Evolutionary conservation across 2,113 vertebrate genomes (phyloP).

Genomic region (Alligator mississippiensis): DNA sequence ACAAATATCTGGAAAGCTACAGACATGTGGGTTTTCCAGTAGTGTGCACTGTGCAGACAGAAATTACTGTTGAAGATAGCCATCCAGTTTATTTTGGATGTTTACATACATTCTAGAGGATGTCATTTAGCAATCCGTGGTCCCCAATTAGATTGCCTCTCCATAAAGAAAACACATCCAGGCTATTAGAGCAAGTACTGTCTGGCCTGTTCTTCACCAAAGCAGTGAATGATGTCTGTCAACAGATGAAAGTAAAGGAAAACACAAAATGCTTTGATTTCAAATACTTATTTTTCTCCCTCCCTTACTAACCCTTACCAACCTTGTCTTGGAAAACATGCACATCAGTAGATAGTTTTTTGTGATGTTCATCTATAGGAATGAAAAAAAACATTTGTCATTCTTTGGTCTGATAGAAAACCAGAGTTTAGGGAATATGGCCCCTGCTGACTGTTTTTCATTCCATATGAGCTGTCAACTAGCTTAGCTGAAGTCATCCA

Average conservation of each 20-base stretch:
- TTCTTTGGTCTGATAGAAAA: slow-evolving; percentile 63
- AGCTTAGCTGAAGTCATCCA: slow-evolving; percentile 44
- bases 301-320: not conserved
- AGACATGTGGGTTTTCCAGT: too few relatives aligned
- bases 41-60: too few relatives aligned
- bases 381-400: slow-evolving; percentile 74
- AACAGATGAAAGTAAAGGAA: slow-evolving; percentile 56
- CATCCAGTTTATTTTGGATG: not conserved
- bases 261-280: slow-evolving; percentile 50
- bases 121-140: slow-evolving; percentile 29
- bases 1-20: not conserved
- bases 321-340: slow-evolving; percentile 47
- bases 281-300: not conserved
- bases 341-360: slow-evolving; percentile 58
- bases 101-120: not conserved
- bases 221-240: slow-evolving; percentile 56
- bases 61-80: too few relatives aligned
- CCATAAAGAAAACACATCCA: not conserved
- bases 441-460: slow-evolving; percentile 53
- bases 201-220: slow-evolving; percentile 15
- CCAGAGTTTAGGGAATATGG: slow-evolving; percentile 53
- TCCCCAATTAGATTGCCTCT: slow-evolving; percentile 12
- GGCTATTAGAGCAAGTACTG: not conserved
- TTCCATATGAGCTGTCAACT: slow-evolving; percentile 58
- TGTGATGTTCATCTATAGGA: slow-evolving; percentile 59